Base-by-base conservation (phyloP, 1,140 invertebrate genomes). In the Drosophila tristis region DNA sequence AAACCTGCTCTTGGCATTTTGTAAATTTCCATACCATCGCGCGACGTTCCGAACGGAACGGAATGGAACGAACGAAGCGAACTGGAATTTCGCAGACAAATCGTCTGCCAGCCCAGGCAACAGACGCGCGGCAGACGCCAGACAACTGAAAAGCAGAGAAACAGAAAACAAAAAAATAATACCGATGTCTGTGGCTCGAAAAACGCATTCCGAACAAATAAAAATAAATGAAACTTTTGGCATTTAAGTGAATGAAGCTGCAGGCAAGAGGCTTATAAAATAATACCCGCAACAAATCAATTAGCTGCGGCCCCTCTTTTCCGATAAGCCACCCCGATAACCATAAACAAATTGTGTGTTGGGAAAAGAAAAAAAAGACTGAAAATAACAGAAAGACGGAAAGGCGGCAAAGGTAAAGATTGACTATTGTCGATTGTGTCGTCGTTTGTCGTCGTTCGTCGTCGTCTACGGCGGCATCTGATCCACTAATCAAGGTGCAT, bases 81-180 rank as follows among this genome's bases (percentile, higher is more conserved):
- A 70, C 67, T 70, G 65, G 65, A 70, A 70, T 58, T 58, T 58
- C n/a, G 65, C 64, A 71, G 67, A 70, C 45, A 58, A 56, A 42
- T 58, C 31, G 67, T 70, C 66, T 70, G 45, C 64, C 51, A 26
- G 49, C 43, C 43, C 15, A 48, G 11, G 31, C 53, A 56, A 45
- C 55, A 53, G 56, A 44, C 26, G 6, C 5, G 6, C 26, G 26
- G 26, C 26, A 29, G 26, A 29, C 26, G 7, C 0, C 35, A 23
- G 13, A 11, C n/a, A 43, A 29, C 3, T 23, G 26, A 4, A 39
- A 54, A 60, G 1, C 11, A 26, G 45, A 20, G 13, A 20, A 7
- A 13, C 16, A 44, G 2, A 15, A 8, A 1, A 16, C 15, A 4
- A 8, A 16, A 13, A 55, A 15, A 39, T 6, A n/a, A 5, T 13